Base-by-base conservation (phyloP, 2,888 invertebrate species). In the Eutolmus rufibarbis region DNA sequence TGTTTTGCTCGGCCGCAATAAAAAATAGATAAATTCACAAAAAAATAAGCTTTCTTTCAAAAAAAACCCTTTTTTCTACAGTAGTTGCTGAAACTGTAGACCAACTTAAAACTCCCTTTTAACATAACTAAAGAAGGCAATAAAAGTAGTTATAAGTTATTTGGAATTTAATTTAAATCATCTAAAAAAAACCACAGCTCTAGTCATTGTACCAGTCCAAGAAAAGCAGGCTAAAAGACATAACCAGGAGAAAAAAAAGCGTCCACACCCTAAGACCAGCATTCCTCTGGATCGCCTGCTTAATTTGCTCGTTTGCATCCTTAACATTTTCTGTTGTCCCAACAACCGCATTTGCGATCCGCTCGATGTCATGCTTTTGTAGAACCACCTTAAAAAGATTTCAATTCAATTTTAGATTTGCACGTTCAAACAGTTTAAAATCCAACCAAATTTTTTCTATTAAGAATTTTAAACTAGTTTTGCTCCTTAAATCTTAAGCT, bases 131-230 rank as follows among this genome's bases (percentile, higher is more conserved):
- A 46, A 14, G 14, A 46, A 46, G 4, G 4, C 14, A 16, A 19
- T n/a, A 51, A 51, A n/a, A n/a, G 51, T 51, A 51, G n/a, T n/a
- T 51, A 31, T 76, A 16, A 76, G 40, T 37, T 40, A 34, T 16
- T 76, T 76, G n/a, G 40, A 37, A 37, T 76, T 66, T 66, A 28
- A 76, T 76, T 76, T 76, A 34, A 34, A 74, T 19, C 12, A 31
- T 34, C 34, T 74, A 28, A 37, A 34, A n/a, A 76, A 37, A 76
- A 37, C 37, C 16, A 76, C 66, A 66, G 66, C 66, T 66, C 94
- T 93, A 96, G 91, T 97, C 97, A 94, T 99, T 99, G 92, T 99
- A 99, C 99, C 99, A 99, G 94, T 99, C 99, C 86, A 99, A 94
- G 93, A 99, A 99, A 12, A 99, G 93, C 85, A 99, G 94, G 28